Evolutionary conservation across 2,113 vertebrate species (phyloP).

Genomic region (Sebastes fasciatus): DNA sequence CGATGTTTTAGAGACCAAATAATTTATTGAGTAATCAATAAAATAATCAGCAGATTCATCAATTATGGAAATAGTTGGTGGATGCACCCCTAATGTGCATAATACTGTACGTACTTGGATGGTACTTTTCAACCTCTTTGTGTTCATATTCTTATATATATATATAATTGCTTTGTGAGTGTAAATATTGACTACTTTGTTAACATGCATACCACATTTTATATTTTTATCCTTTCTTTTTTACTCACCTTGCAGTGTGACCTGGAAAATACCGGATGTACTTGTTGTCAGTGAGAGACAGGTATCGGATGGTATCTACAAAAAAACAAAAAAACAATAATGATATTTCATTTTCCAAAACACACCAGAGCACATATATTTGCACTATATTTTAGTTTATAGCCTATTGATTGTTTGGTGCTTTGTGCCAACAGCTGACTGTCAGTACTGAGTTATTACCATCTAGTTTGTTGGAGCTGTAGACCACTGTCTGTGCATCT

Average conservation of each 20-base stretch:
- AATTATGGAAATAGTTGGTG: not conserved
- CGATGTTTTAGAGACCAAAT: not conserved
- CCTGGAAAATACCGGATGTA: slow-evolving; percentile 98
- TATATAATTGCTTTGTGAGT: not conserved
- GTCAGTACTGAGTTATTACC: slow-evolving; percentile 79
- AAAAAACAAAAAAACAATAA: slow-evolving; percentile 41
- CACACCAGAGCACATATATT: not conserved
- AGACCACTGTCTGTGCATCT: slow-evolving; percentile 92
- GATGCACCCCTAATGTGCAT: not conserved
- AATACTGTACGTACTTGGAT: not conserved
- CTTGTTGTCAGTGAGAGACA: slow-evolving; percentile 97
- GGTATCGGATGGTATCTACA: slow-evolving; percentile 96
- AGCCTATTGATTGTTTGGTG: not conserved
- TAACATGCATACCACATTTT: not conserved
- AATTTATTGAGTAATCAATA: not conserved
- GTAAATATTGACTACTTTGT: not conserved
- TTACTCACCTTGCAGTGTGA: slow-evolving; percentile 93
- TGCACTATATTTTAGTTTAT: not conserved
- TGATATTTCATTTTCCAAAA: not conserved
- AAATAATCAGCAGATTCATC: not conserved
- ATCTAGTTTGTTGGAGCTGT: slow-evolving; percentile 99
- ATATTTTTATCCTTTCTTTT: not conserved
- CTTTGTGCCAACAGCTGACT: not conserved
- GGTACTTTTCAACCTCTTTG: not conserved
- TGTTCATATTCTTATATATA: not conserved